These are phyloP conservation scores for Phortica variegata DNA, from an alignment of 1,140 invertebrate genomes.

Conservation along the genomic window DNA sequence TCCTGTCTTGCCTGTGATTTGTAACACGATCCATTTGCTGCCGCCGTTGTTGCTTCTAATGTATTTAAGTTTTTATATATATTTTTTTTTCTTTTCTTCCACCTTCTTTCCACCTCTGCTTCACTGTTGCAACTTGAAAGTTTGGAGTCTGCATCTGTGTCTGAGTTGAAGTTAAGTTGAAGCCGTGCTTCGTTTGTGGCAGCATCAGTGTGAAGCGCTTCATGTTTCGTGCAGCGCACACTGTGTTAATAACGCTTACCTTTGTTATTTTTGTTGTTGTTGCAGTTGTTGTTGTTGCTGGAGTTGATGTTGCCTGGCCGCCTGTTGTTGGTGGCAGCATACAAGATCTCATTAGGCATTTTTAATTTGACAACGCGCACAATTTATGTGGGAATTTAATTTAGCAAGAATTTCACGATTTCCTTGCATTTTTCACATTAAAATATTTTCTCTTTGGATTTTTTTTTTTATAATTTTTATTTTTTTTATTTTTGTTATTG, in stretches of 20 bases:
- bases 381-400: constrained; percentile 55
- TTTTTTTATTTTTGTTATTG: no score
- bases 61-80: no score
- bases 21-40: constrained; percentile 52
- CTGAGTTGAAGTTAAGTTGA: no score
- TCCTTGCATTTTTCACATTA: constrained; percentile 24
- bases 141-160: no score
- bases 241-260: no score
- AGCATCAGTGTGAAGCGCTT: constrained; percentile 8
- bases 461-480: no score
- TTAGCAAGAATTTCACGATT: no score
- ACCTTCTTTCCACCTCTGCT: no score
- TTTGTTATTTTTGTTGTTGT: no score
- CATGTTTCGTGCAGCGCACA: constrained; percentile 8
- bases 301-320: no score
- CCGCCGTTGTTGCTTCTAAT: constrained; percentile 20
- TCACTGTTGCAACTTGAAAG: no score
- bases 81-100: no score
- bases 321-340: constrained; percentile 4
- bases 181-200: constrained; percentile 3
- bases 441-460: background rate
- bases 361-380: constrained; percentile 52
- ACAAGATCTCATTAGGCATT: constrained; percentile 52
- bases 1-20: constrained; percentile 30
- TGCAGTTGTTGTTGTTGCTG: background rate